These are phyloP conservation scores for Salminus brasiliensis DNA, from an alignment of 2,113 vertebrate species.

Conservation along the genomic window DNA sequence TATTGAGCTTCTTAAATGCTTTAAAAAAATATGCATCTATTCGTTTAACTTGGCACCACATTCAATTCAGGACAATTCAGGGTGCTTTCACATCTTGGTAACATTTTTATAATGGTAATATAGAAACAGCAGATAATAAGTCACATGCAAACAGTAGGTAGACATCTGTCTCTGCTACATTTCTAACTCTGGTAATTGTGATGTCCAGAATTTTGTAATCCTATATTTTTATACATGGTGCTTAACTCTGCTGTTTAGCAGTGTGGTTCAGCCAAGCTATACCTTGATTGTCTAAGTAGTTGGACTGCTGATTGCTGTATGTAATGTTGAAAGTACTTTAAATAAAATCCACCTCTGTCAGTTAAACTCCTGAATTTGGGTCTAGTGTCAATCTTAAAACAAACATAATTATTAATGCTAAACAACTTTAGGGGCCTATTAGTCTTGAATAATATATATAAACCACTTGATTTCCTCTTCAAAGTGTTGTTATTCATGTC, in stretches of 20 bases:
- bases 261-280: constrained; percentile 29
- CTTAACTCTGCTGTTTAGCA: not conserved
- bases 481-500: no score
- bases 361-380: constrained; percentile 16
- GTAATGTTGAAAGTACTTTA: not conserved
- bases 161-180: not conserved
- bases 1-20: not conserved
- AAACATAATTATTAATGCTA: no score
- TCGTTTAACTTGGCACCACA: not conserved
- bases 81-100: not conserved
- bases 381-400: no score
- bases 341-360: not conserved
- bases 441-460: no score
- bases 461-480: no score
- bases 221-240: not conserved
- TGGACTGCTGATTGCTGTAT: not conserved
- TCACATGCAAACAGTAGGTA: not conserved
- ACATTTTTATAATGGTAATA: constrained; percentile 24
- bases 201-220: not conserved
- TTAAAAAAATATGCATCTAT: not conserved
- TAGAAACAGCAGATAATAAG: not conserved
- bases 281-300: constrained; percentile 51
- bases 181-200: not conserved
- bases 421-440: no score
- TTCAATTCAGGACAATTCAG: constrained; percentile 35